A percentile compares a stretch with the other conserved stretches of the same genome.
Conservation (phyloP, 2,113 vertebrate genomes). For the zebrafish (Danio rerio) region GRCz12tu NC_133200.1:26845001-26845500, state of each 20-base stretch:
- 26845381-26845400: conserved; percentile 82
- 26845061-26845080: conserved; percentile 61
- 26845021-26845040: conserved; percentile 85
- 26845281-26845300: conserved; percentile 53
- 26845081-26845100: conserved; percentile 81
- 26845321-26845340: conserved; percentile 69
- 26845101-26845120: conserved; percentile 94
- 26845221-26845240: conserved; percentile 84
- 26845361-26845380: conserved; percentile 96
- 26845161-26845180: conserved; percentile 88
- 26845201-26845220: conserved; percentile 89
- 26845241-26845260: conserved; percentile 87
- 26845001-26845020: conserved; percentile 83
- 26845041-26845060: conserved; percentile 41
- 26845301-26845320: conserved; percentile 58
- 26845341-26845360: conserved; percentile 87
- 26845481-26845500: neutral
- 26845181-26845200: conserved; percentile 87
- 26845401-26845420: neutral
- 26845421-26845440: neutral
- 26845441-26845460: neutral
- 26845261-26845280: conserved; percentile 83
- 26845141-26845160: conserved; percentile 89
- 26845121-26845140: conserved; percentile 98
- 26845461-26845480: neutral